Conservation (phyloP, 2,888 invertebrate genomes). For the Drosophila fulvimacula region DNA sequence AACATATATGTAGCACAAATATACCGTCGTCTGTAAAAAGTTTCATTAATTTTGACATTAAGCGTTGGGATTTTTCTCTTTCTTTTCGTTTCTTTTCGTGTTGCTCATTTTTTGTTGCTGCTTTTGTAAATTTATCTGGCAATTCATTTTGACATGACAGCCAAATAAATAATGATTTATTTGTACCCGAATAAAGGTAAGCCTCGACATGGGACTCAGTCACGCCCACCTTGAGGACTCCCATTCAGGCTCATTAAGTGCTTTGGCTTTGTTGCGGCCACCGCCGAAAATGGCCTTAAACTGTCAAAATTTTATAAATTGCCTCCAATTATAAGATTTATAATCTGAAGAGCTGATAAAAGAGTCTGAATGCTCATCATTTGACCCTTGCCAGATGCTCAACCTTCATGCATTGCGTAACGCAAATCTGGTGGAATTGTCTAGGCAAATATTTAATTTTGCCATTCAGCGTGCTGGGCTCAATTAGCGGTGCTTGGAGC, state of each 20-base stretch:
- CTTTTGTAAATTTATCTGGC: conserved; percentile 59
- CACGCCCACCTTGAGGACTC: conserved; percentile 12
- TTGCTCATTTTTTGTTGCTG: conserved; percentile 22
- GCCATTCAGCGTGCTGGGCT: conserved; percentile 38
- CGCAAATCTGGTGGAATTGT: conserved; percentile 27
- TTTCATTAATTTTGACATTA: conserved; percentile 65
- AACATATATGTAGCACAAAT: background rate
- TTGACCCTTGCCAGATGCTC: conserved; percentile 27
- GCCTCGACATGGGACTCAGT: conserved; percentile 10
- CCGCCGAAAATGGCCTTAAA: conserved; percentile 54
- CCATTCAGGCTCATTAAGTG: conserved; percentile 60
- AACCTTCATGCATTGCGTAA: background rate
- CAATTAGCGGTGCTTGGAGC: conserved; percentile 48
- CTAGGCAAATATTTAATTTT: conserved; percentile 61
- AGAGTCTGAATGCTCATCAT: conserved; percentile 17
- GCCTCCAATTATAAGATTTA: conserved; percentile 60
- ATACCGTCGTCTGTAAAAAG: conserved; percentile 38
- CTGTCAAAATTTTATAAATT: conserved; percentile 75
- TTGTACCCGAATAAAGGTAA: conserved; percentile 40
- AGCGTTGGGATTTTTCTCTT: conserved; percentile 30
- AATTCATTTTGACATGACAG: conserved; percentile 74
- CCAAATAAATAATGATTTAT: conserved; percentile 81
- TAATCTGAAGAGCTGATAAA: conserved; percentile 36
- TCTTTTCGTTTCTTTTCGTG: conserved; percentile 14
- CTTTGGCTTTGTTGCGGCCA: conserved; percentile 41